Evolutionary conservation across 2,113 vertebrate genomes (phyloP), one percentile per base, ranked within the genome.

Genomic region (Nothocercus julius): DNA sequence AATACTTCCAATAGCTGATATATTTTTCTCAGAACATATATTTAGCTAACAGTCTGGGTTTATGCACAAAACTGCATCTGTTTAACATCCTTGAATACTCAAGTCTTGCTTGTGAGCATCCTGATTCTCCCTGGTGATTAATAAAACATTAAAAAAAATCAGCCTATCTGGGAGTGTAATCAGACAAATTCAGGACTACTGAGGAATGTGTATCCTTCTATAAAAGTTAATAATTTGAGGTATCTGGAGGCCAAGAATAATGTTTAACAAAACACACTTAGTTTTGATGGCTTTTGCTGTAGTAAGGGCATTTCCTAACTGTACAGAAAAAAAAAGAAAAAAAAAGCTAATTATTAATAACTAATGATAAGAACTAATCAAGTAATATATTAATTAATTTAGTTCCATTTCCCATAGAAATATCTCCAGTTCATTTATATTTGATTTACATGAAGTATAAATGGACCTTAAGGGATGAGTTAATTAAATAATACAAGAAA

Each of bases 361-460:
- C 69, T 75, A 92, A 90, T 84, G 11, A 90, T 94, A 84, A 95
- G 69, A 95, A 68, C 69, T 86, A 92, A 90, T 96, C 58, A 88
- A 92, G 66, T 61, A 79, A 79, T 90, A 64, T 64, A 93, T 84
- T 93, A 92, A 96, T 94, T 96, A 94, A 90, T 93, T 96, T 95
- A 18, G 90, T 92, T 94, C 40, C 5, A 45, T 95, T 84, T 92
- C 93, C 90, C 90, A 62, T 73, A 62, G 40, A 64, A 92, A 58
- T 96, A 69, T 76, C 69, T 86, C 44, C n/a, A 92, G 36, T 30
- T 97, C 88, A 86, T 92, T 90, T 90, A 76, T 90, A 93, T 91
- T 94, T 92, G 62, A 89, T 93, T 96, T 95, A 81, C 63, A 92
- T 89, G 40, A 93, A 93, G 85, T 86, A 81, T 82, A 93, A 95